These are phyloP conservation scores for Diacarnus erythraeanus DNA, from an alignment of 37 sponge, comb jelly and placozoan species.

Conservation along the genomic window DNA sequence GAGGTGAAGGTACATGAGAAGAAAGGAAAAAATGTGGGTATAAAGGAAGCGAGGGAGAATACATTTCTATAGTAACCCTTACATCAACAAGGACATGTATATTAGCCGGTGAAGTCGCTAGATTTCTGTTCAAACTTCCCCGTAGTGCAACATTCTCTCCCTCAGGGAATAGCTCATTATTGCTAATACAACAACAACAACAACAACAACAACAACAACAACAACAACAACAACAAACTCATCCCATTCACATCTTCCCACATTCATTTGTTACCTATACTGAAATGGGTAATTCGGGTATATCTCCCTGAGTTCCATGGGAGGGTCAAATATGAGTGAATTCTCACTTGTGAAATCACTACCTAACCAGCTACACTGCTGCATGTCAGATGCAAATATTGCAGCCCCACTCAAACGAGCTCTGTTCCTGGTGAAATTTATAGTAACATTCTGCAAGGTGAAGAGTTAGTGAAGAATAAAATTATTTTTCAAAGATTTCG, in stretches of 20 bases:
- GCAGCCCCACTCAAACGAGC: conserved; percentile 82
- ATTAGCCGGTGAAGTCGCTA: conserved; percentile 45
- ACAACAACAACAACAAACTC: too few species aligned
- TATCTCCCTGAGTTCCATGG: conserved; percentile 3
- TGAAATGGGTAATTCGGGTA: conserved; percentile 33
- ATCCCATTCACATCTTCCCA: background rate
- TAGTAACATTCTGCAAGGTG: conserved; percentile 40
- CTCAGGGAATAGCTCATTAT: conserved; percentile 30
- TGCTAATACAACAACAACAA: background rate
- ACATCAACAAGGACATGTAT: conserved; percentile 22
- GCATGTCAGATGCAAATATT: conserved; percentile 80
- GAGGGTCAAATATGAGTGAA: conserved; percentile 53
- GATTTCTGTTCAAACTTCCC: background rate
- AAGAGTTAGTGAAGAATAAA: background rate
- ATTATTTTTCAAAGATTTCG: background rate
- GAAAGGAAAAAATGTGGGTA: background rate
- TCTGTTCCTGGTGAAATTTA: conserved; percentile 59
- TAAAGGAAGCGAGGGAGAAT: background rate
- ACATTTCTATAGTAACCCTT: too few species aligned
- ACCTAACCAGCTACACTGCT: conserved; percentile 73
- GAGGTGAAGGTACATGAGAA: too few species aligned
- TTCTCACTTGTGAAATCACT: conserved; percentile 19
- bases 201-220: background rate
- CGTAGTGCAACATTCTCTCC: conserved; percentile 9
- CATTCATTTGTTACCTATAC: conserved; percentile 20